Evolutionary conservation across 2,797 vertebrate species (phyloP), one percentile per base, ranked within the genome.

Genomic region (Acanthurus tractus): DNA sequence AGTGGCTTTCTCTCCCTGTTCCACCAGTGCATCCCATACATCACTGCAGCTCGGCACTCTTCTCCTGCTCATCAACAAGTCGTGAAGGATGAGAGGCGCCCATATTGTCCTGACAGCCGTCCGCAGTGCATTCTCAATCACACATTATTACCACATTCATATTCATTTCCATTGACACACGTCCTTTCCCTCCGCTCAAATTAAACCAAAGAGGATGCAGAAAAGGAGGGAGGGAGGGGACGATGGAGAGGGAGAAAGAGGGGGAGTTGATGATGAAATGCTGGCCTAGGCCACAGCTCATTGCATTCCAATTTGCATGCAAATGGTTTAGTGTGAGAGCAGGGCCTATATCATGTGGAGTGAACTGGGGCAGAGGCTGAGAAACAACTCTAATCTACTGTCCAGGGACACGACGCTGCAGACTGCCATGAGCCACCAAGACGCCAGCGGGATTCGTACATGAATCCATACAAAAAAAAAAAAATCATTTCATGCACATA

Each of bases 301-400:
- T 97, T 98, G 97, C 97, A 96, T 99, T 99, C 97, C 97, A 99
- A 99, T 99, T 99, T 99, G 97, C 97, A 99, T 99, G 98, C 97
- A 99, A 99, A 99, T 99, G 97, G 96, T 96, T 97, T 96, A 96
- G 96, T 95, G 95, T 93, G 96, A 96, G 96, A 97, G 97, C 96
- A 95, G 96, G 96, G 96, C 95, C 96, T 96, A 96, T 86, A 91
- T 92, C 93, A 90, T 70, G 79, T 82, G 72, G 80, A 88, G 88
- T 79, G 88, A 90, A 88, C 86, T 49, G 84, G 88, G 83, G 86
- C 86, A 86, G 74, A 70, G 85, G 97, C 95, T 97, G 97, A 97
- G 97, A 97, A 97, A 97, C 96, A 97, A 96, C 96, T 96, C 95
- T 97, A 96, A 97, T 98, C 97, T 97, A 94, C 94, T 95, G 96